Conservation (phyloP, 2,888 invertebrate species). For the Tiliacea aurago region DNA sequence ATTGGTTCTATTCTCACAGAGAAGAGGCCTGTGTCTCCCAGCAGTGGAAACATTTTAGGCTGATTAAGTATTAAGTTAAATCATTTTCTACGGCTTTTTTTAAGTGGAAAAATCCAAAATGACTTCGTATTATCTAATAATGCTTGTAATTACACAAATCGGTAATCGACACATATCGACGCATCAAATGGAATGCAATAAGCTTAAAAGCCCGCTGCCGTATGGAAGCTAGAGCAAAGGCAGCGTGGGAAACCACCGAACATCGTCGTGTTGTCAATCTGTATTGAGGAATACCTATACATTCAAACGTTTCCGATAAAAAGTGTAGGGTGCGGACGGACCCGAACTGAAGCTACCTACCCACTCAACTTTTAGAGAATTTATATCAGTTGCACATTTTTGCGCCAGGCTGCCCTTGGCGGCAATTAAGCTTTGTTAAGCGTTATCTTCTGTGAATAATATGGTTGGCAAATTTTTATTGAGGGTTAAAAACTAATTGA, state of each 20-base stretch:
- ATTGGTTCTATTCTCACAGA: too few species aligned
- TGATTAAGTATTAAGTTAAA: background rate
- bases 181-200: constrained; percentile 9
- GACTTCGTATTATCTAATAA: background rate
- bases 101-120: background rate
- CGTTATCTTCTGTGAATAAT: background rate
- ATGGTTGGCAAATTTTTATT: background rate
- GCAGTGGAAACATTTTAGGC: too few species aligned
- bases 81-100: background rate
- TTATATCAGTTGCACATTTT: constrained; percentile 5
- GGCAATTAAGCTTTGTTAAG: constrained; percentile 5
- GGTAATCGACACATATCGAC: background rate
- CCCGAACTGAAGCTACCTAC: too few species aligned
- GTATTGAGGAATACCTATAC: background rate
- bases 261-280: background rate
- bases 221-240: background rate
- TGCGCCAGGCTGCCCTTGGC: background rate
- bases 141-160: background rate
- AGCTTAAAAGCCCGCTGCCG: background rate
- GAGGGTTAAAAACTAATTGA: background rate
- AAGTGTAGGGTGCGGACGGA: background rate
- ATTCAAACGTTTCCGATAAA: background rate
- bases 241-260: background rate
- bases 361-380: background rate
- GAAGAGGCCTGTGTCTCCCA: too few species aligned